A percentile compares a stretch with the other conserved stretches of the same genome.
Conservation (phyloP, 2,888 invertebrate species). For the Amblyteles armatorius region DNA sequence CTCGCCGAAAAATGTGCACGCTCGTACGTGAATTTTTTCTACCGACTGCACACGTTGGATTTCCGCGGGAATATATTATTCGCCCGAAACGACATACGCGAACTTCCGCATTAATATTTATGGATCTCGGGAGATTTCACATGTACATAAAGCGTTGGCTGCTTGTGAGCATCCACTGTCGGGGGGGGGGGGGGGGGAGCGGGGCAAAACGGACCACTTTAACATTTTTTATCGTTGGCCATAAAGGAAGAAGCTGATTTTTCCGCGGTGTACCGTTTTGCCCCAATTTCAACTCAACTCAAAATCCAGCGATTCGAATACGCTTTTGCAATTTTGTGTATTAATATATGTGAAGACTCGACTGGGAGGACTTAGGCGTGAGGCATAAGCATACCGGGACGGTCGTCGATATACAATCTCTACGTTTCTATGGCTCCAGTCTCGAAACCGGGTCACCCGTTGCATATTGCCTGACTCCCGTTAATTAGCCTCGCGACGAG, state of each 20-base stretch:
- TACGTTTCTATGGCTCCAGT: conserved; percentile 51
- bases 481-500: conserved; percentile 70
- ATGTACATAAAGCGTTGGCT: conserved; percentile 32
- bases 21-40: conserved; percentile 14
- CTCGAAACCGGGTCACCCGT: conserved; percentile 70
- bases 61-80: conserved; percentile 26
- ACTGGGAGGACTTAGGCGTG: background rate
- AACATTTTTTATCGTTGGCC: background rate
- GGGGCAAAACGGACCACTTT: background rate
- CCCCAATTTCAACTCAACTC: too few species aligned
- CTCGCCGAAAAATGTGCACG: conserved; percentile 59
- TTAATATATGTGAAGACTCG: conserved; percentile 47
- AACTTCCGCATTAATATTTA: conserved; percentile 38
- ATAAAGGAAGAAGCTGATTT: background rate
- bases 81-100: conserved; percentile 37
- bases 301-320: conserved; percentile 38
- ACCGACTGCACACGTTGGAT: background rate
- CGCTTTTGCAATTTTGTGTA: conserved; percentile 26
- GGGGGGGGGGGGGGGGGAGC: too few species aligned
- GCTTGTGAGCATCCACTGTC: background rate
- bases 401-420: conserved; percentile 49
- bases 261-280: background rate
- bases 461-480: conserved; percentile 71
- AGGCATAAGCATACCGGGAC: conserved; percentile 26
- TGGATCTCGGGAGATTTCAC: conserved; percentile 34